Percentiles rank a stretch among this genome's conserved stretches.
These are phyloP conservation scores for Rhagoletis pomonella DNA, from an alignment of 1,140 invertebrate genomes.

Conservation along the genomic window DNA sequence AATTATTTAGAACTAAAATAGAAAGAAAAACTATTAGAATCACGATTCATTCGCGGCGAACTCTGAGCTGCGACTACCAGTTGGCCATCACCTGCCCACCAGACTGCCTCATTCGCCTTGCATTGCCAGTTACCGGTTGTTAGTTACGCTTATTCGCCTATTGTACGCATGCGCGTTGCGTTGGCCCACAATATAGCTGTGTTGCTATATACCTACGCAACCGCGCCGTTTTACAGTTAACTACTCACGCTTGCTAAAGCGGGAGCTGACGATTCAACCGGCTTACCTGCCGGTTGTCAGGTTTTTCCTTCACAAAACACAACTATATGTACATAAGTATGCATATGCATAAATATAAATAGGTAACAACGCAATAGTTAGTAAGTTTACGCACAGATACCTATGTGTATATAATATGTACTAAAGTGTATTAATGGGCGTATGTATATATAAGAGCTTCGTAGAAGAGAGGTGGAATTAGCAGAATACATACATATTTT, in stretches of 20 bases:
- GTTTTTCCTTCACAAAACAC: conserved; percentile 12
- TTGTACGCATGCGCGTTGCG: not conserved
- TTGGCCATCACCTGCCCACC: conserved; percentile 6
- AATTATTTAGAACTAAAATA: conserved; percentile 19
- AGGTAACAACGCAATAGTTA: not conserved
- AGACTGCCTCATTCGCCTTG: not conserved
- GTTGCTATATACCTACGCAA: not conserved
- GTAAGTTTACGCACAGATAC: no score
- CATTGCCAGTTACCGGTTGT: conserved; percentile 30
- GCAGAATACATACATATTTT: not conserved
- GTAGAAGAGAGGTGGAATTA: not conserved
- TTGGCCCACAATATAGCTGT: conserved; percentile 10
- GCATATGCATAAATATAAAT: not conserved
- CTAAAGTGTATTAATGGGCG: not conserved
- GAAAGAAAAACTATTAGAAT: conserved; percentile 38
- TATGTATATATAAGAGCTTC: not conserved
- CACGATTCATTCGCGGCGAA: conserved; percentile 31
- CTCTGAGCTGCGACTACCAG: conserved; percentile 9
- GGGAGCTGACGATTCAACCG: conserved; percentile 20
- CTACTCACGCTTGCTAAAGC: not conserved
- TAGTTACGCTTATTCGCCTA: not conserved
- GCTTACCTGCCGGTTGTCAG: conserved; percentile 26
- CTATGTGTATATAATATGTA: no score
- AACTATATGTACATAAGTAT: not conserved
- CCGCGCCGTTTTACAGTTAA: conserved; percentile 37